Evolutionary conservation across 2,113 vertebrate genomes (phyloP), one percentile per base, ranked within the genome.

Genomic region (Arothron firmamentum): DNA sequence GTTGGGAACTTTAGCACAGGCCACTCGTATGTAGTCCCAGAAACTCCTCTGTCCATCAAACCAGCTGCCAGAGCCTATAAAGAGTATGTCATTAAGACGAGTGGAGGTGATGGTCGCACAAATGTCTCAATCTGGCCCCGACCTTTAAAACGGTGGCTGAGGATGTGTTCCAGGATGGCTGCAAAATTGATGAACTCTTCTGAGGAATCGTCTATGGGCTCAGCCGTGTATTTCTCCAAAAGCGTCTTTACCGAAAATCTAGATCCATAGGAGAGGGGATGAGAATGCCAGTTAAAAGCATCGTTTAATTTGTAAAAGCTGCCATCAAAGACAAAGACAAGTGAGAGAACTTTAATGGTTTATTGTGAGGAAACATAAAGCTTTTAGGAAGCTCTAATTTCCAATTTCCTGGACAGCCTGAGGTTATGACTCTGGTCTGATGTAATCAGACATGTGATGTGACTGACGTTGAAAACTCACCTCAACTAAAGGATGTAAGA

Each of bases 121-220:
- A 5, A 18, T 31, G 23, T 50, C 46, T 9, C 0, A 1, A 9
- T 23, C 49, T 6, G 15, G 12, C 45, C 17, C 16, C 59, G 75
- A 93, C 96, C 95, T 93, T 95, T 98, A 70, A 97, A 97, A 38
- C 94, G 88, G 64, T 98, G 96, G 72, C 95, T 94, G 79, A 98
- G 94, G 71, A 98, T 97, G 86, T 98, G 96, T 76, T 98, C 96
- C 10, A 98, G 89, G 78, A 98, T 95, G 82, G 94, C 94, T 0
- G 94, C 93, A 0, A 98, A 98, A 74, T 98, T 98, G 20, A 98
- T 91, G 18, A 98, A 98, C 88, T 98, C 96, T 72, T 98, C 96
- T 0, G 95, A 96, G 17, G 96, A 94, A 83, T 98, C 96, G 5
- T 98, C 96, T 0, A 98, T 97, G 65, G 96, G 96, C 59, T 98